A percentile compares a stretch with the other conserved stretches of the same genome.
Evolutionary conservation across 2,888 invertebrate genomes (phyloP).

Genomic region (Phyllotreta striolata): DNA sequence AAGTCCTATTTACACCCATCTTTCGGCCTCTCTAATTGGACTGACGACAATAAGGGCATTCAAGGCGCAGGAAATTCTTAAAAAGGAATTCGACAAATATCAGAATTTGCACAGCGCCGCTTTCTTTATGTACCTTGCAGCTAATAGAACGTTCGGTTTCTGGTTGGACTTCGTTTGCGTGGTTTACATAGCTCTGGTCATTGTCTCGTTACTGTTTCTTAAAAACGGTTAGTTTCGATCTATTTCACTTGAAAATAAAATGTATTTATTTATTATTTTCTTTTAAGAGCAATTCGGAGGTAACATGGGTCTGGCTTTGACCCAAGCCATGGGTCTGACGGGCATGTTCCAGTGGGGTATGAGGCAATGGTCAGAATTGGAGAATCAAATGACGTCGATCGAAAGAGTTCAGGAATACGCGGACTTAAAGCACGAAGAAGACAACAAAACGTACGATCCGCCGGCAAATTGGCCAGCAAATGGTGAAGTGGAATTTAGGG

Average conservation of each 20-base stretch:
- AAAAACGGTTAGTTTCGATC: conserved; percentile 60
- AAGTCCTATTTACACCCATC: conserved; percentile 79
- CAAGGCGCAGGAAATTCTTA: conserved; percentile 69
- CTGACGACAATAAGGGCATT: conserved; percentile 80
- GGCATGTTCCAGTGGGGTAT: conserved; percentile 88
- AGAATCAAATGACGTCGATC: conserved; percentile 88
- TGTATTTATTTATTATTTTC: not conserved
- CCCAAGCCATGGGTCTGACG: conserved; percentile 56
- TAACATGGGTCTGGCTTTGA: conserved; percentile 59
- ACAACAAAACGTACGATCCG: conserved; percentile 55
- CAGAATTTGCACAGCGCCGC: conserved; percentile 75
- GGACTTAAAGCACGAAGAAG: conserved; percentile 68
- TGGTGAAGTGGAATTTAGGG: conserved; percentile 73
- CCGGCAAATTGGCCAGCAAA: conserved; percentile 76
- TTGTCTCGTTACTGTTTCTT: conserved; percentile 70
- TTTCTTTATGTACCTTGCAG: conserved; percentile 71
- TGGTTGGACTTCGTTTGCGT: conserved; percentile 74
- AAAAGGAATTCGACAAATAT: conserved; percentile 68
- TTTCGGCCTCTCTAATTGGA: conserved; percentile 78
- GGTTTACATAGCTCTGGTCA: conserved; percentile 70
- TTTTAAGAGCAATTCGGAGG: conserved; percentile 55
- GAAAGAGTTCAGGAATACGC: conserved; percentile 87
- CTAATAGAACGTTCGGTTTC: conserved; percentile 74
- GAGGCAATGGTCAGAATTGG: conserved; percentile 61
- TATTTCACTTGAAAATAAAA: too few relatives aligned